These are phyloP conservation scores for Chionis minor DNA, from an alignment of 2,113 vertebrate species.

Conservation along the genomic window DNA sequence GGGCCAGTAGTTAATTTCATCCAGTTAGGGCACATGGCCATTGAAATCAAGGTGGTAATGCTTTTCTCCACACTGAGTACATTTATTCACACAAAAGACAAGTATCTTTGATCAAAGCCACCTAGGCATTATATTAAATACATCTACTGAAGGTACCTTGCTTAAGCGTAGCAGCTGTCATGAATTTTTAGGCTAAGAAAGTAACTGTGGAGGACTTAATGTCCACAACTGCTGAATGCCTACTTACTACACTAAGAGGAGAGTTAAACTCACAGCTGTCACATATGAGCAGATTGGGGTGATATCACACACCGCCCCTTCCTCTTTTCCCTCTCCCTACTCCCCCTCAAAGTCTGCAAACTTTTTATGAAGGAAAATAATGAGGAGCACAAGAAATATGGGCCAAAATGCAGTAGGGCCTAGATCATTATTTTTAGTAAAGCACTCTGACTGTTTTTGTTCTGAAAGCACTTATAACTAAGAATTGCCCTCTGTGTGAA, in stretches of 20 bases:
- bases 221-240: not conserved
- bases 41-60: not conserved
- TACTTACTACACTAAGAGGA: not conserved
- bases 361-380: not conserved
- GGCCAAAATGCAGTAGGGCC: not conserved
- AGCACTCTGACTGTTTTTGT: not conserved
- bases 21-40: not conserved
- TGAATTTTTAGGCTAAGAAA: not conserved
- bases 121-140: not conserved
- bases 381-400: not conserved
- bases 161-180: not conserved
- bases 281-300: not conserved
- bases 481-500: slow-evolving; percentile 2
- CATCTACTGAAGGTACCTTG: not conserved
- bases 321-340: not conserved
- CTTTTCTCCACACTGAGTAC: not conserved
- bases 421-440: slow-evolving; percentile 6
- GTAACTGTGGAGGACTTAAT: not conserved
- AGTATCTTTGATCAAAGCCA: not conserved
- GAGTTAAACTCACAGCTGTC: not conserved
- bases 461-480: slow-evolving; percentile 7
- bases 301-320: not conserved
- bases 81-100: not conserved
- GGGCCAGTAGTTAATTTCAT: not conserved
- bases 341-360: not conserved